Evolutionary conservation across 2,113 vertebrate genomes (phyloP), one percentile per base, ranked within the genome.

Genomic region (Notarius quadriscutis): DNA sequence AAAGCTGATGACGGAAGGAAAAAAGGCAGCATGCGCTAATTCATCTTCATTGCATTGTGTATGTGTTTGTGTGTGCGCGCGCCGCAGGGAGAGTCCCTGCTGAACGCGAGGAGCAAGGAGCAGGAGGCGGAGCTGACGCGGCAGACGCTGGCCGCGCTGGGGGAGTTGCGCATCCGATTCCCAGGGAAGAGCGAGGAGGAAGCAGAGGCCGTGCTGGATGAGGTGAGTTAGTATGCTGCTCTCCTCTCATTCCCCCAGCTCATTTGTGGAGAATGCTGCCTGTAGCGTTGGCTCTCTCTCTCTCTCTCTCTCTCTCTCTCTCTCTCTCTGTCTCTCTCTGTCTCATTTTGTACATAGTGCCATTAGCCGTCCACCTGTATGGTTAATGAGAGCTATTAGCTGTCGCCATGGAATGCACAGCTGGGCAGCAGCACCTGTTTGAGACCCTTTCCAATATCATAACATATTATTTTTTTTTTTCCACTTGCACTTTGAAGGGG

Each of bases 151-250:
- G 95, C 95, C 62, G 94, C 96, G 30, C 96, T 99, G 88, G 97
- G 93, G 81, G 96, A 97, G 87, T 97, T 99, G 97, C 96, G 95
- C 93, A 97, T 99, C 89, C 96, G 96, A 85, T 97, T 97, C 92
- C 98, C 97, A 12, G 97, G 98, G 69, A 99, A 99, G 95, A 96
- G 95, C 17, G 97, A 97, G 60, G 97, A 98, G 89, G 98, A 99
- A 91, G 97, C 97, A 0, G 96, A 98, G 91, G 94, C 96, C 58
- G 94, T 98, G 89, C 93, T 99, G 91, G 97, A 99, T 91, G 96
- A 98, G 92, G 98, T 99, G 91, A 94, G 97, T 96, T 91, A 58
- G 83, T 55, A 48, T 17, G 27, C 87, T 30, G 83, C 15, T 77
- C 86, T 84, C n/a, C 81, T 11, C 84, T 84, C 15, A 6, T 50